A percentile compares a stretch with the other conserved stretches of the same genome.
Conservation (phyloP, 2,797 vertebrate species). For the Oreochromis mossambicus region DNA sequence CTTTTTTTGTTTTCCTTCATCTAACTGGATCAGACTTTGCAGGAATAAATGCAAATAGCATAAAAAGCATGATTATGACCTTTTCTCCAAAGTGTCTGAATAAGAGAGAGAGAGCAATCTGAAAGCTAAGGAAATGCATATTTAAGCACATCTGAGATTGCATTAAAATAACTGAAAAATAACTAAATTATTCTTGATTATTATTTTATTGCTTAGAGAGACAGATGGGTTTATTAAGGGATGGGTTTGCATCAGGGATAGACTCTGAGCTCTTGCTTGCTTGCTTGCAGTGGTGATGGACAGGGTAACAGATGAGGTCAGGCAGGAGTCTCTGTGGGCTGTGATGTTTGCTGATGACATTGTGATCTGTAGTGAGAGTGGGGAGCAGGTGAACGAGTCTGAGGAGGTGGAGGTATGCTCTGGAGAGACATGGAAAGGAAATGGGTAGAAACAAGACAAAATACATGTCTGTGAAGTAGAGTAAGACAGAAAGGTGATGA, state of each 20-base stretch:
- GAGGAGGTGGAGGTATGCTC: background rate
- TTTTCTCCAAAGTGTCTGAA: background rate
- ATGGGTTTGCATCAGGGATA: background rate
- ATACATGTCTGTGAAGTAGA: background rate
- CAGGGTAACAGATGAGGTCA: background rate
- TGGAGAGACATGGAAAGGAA: background rate
- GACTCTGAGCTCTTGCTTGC: background rate
- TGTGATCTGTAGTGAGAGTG: background rate
- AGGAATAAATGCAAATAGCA: background rate
- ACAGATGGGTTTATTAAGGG: background rate
- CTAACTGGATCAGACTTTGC: background rate
- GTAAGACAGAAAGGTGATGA: background rate
- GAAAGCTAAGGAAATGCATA: background rate
- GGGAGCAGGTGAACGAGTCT: background rate
- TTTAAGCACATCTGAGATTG: background rate
- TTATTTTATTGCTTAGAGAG: background rate
- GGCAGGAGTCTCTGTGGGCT: background rate
- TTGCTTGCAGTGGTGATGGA: background rate
- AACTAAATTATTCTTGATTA: background rate
- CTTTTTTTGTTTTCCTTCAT: background rate
- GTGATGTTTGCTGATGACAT: background rate
- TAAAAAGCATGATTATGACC: background rate
- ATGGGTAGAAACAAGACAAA: rapidly evolving
- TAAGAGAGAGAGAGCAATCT: background rate
- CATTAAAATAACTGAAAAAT: background rate